Percentiles rank a stretch among this genome's conserved stretches.
phyloP scores from a whole-genome alignment of 2,888 invertebrate genomes.

The Hydraecia micacea region DNA sequence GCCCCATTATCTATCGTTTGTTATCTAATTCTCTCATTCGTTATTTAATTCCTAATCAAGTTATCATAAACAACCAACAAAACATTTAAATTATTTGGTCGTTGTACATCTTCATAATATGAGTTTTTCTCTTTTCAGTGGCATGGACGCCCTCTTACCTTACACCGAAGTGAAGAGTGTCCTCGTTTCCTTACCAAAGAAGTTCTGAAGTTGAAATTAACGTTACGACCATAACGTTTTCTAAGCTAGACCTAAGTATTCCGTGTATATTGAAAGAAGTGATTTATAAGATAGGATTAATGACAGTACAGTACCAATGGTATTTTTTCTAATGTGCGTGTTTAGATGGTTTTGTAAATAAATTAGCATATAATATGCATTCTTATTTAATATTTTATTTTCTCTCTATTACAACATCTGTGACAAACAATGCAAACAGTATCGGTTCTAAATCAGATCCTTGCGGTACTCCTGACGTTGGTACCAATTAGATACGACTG shows the following conservation, averaged over 20 bases:
- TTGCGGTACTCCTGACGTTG: too few species aligned
- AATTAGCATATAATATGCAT: not conserved
- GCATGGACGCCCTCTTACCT: slow-evolving; percentile 92
- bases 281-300: not conserved
- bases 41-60: not conserved
- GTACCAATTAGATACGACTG: not conserved
- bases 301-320: slow-evolving; percentile 2
- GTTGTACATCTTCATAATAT: not conserved
- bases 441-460: too few species aligned
- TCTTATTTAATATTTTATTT: not conserved
- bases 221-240: not conserved
- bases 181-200: slow-evolving; percentile 86
- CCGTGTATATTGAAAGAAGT: not conserved
- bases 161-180: slow-evolving; percentile 94
- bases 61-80: not conserved
- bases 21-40: too few species aligned
- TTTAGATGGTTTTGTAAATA: slow-evolving; percentile 3
- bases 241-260: slow-evolving; percentile 10
- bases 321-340: not conserved
- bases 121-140: slow-evolving; percentile 84
- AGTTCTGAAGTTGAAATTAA: slow-evolving; percentile 61
- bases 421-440: too few species aligned
- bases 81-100: not conserved
- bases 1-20: too few species aligned
- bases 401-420: not conserved